Percentiles rank a stretch among this genome's conserved stretches.
Conservation (phyloP, 2,888 invertebrate genomes). For the Drosophila dives region DNA sequence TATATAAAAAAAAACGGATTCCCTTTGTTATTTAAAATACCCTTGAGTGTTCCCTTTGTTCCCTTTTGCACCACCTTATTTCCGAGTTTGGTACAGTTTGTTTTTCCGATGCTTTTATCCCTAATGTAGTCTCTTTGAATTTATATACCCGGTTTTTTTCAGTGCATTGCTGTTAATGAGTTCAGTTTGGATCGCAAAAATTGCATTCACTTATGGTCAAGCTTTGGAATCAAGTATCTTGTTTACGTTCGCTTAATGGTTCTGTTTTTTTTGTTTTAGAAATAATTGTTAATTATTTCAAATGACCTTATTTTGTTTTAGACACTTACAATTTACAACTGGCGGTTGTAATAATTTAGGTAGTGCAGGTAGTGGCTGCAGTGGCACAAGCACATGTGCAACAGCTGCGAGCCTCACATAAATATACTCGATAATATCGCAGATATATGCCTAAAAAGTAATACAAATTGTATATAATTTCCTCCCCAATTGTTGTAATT, state of each 20-base stretch:
- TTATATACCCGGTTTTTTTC: constrained; percentile 21
- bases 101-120: constrained; percentile 4
- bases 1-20: neutral
- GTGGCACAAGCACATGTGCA: neutral
- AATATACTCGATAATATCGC: neutral
- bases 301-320: constrained; percentile 27
- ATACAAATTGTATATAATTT: neutral
- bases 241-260: constrained; percentile 44
- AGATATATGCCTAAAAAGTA: neutral
- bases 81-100: constrained; percentile 41
- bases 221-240: constrained; percentile 43
- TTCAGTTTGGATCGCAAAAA: constrained; percentile 33
- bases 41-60: constrained; percentile 25
- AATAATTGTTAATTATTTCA: constrained; percentile 45
- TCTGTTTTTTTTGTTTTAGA: constrained; percentile 12
- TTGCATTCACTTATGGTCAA: constrained; percentile 51
- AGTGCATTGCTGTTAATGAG: constrained; percentile 42
- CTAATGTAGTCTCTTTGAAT: neutral
- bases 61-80: constrained; percentile 41
- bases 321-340: neutral
- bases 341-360: neutral
- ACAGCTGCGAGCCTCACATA: constrained; percentile 11
- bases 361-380: constrained; percentile 29
- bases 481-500: no score
- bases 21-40: constrained; percentile 3